Conservation (phyloP, 1,140 invertebrate species). For the Laupala kohalensis region DNA sequence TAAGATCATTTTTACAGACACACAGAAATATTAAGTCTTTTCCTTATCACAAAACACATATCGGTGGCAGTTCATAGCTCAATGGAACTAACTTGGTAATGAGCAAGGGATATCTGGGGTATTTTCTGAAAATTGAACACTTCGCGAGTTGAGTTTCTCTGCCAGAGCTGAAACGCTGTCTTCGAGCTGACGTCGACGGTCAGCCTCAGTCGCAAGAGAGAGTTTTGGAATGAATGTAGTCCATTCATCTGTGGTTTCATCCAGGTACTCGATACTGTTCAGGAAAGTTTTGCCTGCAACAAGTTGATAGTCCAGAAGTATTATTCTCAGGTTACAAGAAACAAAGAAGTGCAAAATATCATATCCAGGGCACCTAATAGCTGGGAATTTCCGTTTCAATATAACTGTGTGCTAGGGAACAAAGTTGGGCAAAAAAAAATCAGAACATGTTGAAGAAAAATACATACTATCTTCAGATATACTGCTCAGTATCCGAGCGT, state of each 20-base stretch:
- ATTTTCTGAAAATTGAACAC: neutral
- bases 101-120: neutral
- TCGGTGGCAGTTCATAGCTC: neutral
- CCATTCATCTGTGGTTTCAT: constrained; percentile 55
- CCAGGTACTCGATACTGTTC: constrained; percentile 68
- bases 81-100: neutral
- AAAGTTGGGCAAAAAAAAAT: no score
- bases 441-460: no score
- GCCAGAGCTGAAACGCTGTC: neutral
- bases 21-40: neutral
- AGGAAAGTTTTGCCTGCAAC: constrained; percentile 54
- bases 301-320: no score
- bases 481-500: no score
- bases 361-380: no score
- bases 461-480: no score
- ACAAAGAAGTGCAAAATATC: no score
- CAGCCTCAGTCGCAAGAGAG: neutral
- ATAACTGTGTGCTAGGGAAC: no score
- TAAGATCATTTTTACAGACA: neutral
- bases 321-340: no score
- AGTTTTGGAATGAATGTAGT: constrained; percentile 40
- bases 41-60: neutral
- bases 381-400: no score
- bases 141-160: neutral
- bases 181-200: neutral